These are phyloP conservation scores for Tinea semifulvella DNA, from an alignment of 2,888 invertebrate genomes.

Conservation along the genomic window DNA sequence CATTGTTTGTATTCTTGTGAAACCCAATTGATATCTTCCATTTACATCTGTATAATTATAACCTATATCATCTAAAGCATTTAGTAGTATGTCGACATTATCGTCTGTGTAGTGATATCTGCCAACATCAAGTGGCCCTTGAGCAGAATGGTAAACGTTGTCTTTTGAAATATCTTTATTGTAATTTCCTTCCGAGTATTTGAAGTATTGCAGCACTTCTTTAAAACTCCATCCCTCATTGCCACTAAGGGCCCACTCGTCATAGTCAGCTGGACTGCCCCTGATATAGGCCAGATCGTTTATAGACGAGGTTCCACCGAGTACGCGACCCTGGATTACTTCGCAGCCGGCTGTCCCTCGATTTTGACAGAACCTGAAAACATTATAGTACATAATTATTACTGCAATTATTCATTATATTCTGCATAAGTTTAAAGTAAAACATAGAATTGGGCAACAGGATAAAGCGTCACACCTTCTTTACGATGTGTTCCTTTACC, in stretches of 20 bases:
- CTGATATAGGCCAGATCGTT: constrained; percentile 59
- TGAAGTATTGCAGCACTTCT: constrained; percentile 51
- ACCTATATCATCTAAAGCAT: constrained; percentile 51
- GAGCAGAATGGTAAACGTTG: constrained; percentile 49
- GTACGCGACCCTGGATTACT: constrained; percentile 48
- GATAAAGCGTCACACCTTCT: too few species aligned
- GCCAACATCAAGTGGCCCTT: constrained; percentile 54
- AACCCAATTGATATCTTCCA: constrained; percentile 51
- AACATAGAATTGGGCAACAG: too few species aligned
- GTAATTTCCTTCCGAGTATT: constrained; percentile 59
- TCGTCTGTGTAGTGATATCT: constrained; percentile 52
- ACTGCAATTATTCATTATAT: too few species aligned
- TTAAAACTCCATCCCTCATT: constrained; percentile 53
- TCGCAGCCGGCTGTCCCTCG: constrained; percentile 42
- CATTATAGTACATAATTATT: neutral
- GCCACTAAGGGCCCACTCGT: constrained; percentile 52
- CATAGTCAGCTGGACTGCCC: constrained; percentile 55
- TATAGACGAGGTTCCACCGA: constrained; percentile 52
- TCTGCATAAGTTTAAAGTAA: too few species aligned
- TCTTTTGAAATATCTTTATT: constrained; percentile 55
- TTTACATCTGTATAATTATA: constrained; percentile 57
- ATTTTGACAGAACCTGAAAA: constrained; percentile 52
- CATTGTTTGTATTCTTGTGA: constrained; percentile 55
- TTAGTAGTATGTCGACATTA: constrained; percentile 49
- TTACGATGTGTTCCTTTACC: too few species aligned